A percentile compares a stretch with the other conserved stretches of the same genome.
phyloP scores from a whole-genome alignment of 2,113 vertebrate genomes.

The Manacus vitellinus region DNA sequence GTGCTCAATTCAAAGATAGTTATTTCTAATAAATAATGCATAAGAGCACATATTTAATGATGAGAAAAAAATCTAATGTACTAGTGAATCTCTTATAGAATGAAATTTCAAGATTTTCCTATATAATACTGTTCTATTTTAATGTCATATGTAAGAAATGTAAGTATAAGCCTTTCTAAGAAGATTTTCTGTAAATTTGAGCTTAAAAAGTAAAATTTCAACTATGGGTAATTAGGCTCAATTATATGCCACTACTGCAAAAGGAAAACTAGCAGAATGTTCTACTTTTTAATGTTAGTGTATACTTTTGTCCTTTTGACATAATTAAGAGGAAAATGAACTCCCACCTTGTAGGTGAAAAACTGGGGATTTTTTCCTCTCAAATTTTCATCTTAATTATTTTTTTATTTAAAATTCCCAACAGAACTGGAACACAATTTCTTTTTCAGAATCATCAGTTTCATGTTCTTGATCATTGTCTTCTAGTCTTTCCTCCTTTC shows the following conservation, averaged over 20 bases:
- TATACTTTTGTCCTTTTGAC: not conserved
- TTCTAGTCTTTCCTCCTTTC: not conserved
- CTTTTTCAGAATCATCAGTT: not conserved
- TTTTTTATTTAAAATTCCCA: not conserved
- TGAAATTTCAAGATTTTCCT: not conserved
- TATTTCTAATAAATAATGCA: not conserved
- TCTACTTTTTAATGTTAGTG: not conserved
- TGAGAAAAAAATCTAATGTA: not conserved
- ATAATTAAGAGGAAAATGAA: not conserved
- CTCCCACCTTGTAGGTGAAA: rapidly evolving
- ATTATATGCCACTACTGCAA: not conserved
- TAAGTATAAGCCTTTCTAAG: not conserved
- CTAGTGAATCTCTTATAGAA: not conserved
- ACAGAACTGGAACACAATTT: rapidly evolving
- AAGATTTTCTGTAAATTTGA: not conserved
- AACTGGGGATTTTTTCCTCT: not conserved
- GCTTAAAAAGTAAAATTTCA: not conserved
- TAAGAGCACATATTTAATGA: not conserved
- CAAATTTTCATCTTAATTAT: not conserved
- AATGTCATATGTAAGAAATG: not conserved
- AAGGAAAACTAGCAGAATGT: not conserved
- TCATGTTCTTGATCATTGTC: not conserved
- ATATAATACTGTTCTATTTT: not conserved
- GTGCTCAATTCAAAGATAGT: not conserved
- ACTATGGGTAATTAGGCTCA: not conserved